Percentiles rank a stretch among this genome's conserved stretches.
These are phyloP conservation scores for Chromoteleia sp. DNA, from an alignment of 2,888 invertebrate species.

Conservation along the genomic window DNA sequence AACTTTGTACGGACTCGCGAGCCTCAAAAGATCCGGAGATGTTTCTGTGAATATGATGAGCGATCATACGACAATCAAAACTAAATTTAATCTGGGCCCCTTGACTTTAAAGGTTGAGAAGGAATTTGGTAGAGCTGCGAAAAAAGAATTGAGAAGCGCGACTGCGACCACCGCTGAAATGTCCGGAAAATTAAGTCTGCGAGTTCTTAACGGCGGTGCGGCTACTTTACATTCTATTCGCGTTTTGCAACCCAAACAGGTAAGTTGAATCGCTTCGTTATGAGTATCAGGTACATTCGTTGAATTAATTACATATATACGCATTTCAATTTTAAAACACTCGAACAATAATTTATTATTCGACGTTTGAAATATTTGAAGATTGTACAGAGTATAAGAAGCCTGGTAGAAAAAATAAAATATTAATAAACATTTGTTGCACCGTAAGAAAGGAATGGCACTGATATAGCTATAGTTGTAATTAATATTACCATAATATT, in stretches of 20 bases:
- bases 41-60: slow-evolving; percentile 92
- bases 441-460: too few species aligned
- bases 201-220: slow-evolving; percentile 92
- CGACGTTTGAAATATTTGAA: neutral
- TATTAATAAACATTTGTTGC: too few species aligned
- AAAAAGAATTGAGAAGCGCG: slow-evolving; percentile 93
- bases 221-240: slow-evolving; percentile 93
- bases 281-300: slow-evolving; percentile 29
- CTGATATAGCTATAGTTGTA: too few species aligned
- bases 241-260: slow-evolving; percentile 95
- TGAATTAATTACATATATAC: slow-evolving; percentile 32
- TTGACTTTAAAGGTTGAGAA: slow-evolving; percentile 92
- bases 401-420: too few species aligned
- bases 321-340: slow-evolving; percentile 18
- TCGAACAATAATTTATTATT: neutral
- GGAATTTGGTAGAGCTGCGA: slow-evolving; percentile 92
- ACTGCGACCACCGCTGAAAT: slow-evolving; percentile 95
- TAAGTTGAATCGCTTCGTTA: slow-evolving; percentile 81
- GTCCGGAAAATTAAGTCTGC: slow-evolving; percentile 91
- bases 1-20: slow-evolving; percentile 92
- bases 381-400: too few species aligned
- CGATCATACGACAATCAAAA: slow-evolving; percentile 92
- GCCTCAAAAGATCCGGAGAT: slow-evolving; percentile 91
- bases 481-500: too few species aligned
- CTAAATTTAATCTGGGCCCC: slow-evolving; percentile 92